Percentiles rank a stretch among this genome's conserved stretches.
phyloP scores from a whole-genome alignment of 2,797 vertebrate genomes.

The Malacoraja senta region DNA sequence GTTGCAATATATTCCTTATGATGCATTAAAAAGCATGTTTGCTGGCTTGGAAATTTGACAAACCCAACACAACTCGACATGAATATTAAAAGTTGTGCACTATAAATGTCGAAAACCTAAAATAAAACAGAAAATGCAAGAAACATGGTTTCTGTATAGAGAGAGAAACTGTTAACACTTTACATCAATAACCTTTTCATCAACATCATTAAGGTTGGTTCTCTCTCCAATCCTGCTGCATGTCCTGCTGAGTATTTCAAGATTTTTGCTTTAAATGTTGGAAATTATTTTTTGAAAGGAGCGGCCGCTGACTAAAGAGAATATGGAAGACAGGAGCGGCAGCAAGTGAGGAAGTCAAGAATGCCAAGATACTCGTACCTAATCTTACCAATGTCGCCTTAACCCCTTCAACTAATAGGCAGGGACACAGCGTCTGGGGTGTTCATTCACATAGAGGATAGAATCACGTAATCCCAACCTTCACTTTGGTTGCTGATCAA shows the following conservation, averaged over 20 bases:
- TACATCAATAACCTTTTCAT: too few relatives aligned
- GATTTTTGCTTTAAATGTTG: too few relatives aligned
- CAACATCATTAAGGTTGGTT: too few relatives aligned
- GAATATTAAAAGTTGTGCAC: neutral
- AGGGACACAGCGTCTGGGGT: neutral
- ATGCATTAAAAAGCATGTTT: neutral
- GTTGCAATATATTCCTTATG: neutral
- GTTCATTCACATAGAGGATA: neutral
- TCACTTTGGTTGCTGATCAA: slow-evolving; percentile 1
- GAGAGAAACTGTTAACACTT: too few relatives aligned
- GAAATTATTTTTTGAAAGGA: neutral
- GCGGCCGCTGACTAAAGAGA: neutral
- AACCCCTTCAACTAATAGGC: neutral
- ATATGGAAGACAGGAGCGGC: neutral
- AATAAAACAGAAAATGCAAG: too few relatives aligned
- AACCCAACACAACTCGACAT: neutral
- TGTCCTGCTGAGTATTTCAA: too few relatives aligned
- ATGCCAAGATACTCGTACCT: neutral
- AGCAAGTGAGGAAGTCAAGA: neutral
- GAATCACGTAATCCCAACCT: neutral
- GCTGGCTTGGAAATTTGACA: neutral
- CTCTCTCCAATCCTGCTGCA: too few relatives aligned
- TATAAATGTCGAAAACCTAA: too few relatives aligned
- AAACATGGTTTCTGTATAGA: too few relatives aligned
- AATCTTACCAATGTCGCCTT: neutral